Evolutionary conservation across 2,888 invertebrate species (phyloP).

Genomic region (Vannuccia rotundouncinata): DNA sequence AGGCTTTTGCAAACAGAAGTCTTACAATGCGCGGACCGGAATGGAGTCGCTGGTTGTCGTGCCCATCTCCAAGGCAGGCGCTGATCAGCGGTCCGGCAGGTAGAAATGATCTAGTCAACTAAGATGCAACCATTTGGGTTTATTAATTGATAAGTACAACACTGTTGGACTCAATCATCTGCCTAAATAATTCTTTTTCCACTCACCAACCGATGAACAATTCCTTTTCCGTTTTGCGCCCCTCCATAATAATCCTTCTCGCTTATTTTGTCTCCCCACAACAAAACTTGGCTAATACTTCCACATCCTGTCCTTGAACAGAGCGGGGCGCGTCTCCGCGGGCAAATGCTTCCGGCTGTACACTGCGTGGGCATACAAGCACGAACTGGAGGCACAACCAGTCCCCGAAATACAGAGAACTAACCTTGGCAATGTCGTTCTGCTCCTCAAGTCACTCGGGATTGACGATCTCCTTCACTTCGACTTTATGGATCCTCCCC

Average conservation of each 20-base stretch:
- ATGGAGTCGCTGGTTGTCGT: slow-evolving; percentile 90
- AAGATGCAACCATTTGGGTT: no score
- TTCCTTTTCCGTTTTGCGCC: no score
- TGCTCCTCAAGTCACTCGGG: slow-evolving; percentile 88
- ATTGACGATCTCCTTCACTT: slow-evolving; percentile 89
- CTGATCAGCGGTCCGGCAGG: slow-evolving; percentile 90
- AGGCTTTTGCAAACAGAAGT: slow-evolving; percentile 98
- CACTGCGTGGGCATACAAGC: slow-evolving; percentile 95
- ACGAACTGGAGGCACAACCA: slow-evolving; percentile 94
- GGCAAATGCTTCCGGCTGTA: slow-evolving; percentile 96
- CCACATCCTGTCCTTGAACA: no score
- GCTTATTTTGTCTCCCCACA: no score
- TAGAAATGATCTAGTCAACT: no score
- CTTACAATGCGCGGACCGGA: slow-evolving; percentile 89
- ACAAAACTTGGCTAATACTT: no score
- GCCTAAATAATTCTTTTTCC: no score
- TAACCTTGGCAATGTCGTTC: slow-evolving; percentile 91
- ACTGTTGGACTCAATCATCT: no score
- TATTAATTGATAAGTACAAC: no score
- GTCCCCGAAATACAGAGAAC: slow-evolving; percentile 96
- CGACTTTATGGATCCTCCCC: slow-evolving; percentile 96
- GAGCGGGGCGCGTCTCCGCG: slow-evolving; percentile 78
- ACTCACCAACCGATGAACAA: no score
- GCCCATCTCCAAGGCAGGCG: slow-evolving; percentile 90
- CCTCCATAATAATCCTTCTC: no score